Conservation (phyloP, 2,113 vertebrate species). For the Tragelaphus strepsiceros region DNA sequence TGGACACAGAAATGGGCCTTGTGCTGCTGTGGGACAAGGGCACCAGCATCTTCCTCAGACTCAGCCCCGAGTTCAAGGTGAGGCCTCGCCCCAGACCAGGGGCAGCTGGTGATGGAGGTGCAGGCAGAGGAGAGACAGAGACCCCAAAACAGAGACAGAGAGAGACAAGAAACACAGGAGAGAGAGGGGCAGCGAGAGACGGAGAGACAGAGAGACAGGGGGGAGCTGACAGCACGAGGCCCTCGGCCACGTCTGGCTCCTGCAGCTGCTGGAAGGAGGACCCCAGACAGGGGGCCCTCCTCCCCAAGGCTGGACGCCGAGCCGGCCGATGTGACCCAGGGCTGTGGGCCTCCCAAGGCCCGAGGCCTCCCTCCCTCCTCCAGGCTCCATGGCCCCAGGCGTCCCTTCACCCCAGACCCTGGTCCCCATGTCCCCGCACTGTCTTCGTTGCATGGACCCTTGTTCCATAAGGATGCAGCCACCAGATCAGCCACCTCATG, state of each 20-base stretch:
- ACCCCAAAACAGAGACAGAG: background rate
- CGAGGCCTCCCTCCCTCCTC: background rate
- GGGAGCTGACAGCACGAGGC: background rate
- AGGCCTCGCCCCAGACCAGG: background rate
- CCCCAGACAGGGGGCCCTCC: background rate
- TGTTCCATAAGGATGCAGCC: too few species aligned
- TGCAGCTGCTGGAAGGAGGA: background rate
- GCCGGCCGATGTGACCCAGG: rapidly evolving
- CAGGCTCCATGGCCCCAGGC: background rate
- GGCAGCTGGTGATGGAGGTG: background rate
- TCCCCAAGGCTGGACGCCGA: background rate
- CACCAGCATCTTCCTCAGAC: conserved; percentile 91
- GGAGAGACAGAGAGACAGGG: background rate
- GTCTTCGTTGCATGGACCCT: rapidly evolving
- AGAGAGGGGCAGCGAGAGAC: background rate
- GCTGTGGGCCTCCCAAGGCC: rapidly evolving
- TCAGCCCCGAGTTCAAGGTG: conserved; percentile 88
- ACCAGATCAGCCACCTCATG: rapidly evolving
- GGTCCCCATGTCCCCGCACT: rapidly evolving
- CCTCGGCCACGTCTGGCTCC: background rate
- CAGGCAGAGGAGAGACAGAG: background rate
- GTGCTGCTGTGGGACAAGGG: conserved; percentile 92
- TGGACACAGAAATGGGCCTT: conserved; percentile 84
- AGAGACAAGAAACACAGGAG: background rate
- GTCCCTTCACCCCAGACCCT: background rate